A percentile compares a stretch with the other conserved stretches of the same genome.
Conservation (phyloP, 2,888 invertebrate genomes). For the Heliconius hortense region DNA sequence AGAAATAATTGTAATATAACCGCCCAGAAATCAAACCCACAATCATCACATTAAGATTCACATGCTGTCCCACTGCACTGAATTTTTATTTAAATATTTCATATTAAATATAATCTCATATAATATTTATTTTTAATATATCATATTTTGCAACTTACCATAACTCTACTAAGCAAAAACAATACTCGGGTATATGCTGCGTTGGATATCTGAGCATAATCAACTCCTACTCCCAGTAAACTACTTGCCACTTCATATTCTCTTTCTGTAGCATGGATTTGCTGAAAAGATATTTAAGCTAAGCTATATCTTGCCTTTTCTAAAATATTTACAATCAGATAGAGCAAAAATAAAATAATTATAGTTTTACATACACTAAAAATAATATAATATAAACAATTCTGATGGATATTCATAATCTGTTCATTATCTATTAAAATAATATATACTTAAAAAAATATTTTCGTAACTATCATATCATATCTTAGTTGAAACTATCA, state of each 20-base stretch:
- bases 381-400: not conserved
- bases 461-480: too few species aligned
- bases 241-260: conserved; percentile 95
- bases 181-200: conserved; percentile 95
- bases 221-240: conserved; percentile 94
- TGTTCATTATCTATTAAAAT: not conserved
- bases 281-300: conserved; percentile 80
- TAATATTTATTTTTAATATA: not conserved
- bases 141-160: conserved; percentile 83
- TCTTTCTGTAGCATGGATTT: conserved; percentile 95
- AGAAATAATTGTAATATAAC: not conserved
- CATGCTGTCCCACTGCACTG: not conserved
- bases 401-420: not conserved
- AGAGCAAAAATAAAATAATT: not conserved
- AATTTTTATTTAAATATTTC: not conserved
- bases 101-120: not conserved
- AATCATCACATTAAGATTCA: not conserved
- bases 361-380: not conserved
- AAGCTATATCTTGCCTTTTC: not conserved
- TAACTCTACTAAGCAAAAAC: conserved; percentile 96
- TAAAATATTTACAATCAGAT: not conserved
- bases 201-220: conserved; percentile 96
- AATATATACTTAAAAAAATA: not conserved
- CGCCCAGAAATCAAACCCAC: not conserved
- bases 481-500: not conserved